Conservation (phyloP, 2,888 invertebrate species). For the Pristionchus japonicus region DNA sequence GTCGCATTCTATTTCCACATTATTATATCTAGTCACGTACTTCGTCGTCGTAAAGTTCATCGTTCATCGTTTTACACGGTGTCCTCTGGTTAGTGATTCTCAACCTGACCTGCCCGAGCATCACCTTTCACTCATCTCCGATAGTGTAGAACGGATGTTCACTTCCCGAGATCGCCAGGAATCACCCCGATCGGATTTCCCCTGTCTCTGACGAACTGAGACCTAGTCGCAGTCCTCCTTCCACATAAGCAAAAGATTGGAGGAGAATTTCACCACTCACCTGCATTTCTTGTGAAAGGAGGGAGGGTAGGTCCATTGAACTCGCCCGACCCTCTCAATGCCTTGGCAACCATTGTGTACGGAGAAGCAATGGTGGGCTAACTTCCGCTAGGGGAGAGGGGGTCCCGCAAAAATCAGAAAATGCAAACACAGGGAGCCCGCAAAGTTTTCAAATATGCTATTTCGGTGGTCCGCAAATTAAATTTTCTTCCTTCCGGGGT, state of each 20-base stretch:
- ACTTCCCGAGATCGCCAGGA: neutral
- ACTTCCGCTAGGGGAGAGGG: too few species aligned
- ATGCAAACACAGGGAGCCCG: too few species aligned
- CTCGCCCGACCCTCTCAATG: neutral
- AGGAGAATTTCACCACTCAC: neutral
- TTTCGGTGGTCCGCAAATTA: too few species aligned
- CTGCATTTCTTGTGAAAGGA: conserved; percentile 2
- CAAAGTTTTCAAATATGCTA: too few species aligned
- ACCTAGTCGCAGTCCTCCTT: neutral
- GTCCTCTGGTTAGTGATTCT: neutral
- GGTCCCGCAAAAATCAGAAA: too few species aligned
- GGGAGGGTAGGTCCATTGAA: neutral
- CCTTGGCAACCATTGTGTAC: neutral
- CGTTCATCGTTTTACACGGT: too few species aligned
- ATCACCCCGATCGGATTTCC: neutral
- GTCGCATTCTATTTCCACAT: neutral
- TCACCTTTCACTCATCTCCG: neutral
- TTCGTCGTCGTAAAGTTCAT: too few species aligned
- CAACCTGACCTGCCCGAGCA: neutral
- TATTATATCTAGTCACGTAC: too few species aligned
- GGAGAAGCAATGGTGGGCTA: too few species aligned
- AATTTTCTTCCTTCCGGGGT: too few species aligned
- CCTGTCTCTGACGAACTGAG: neutral
- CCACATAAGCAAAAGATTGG: neutral
- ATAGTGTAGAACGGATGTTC: conserved; percentile 15